Conservation (phyloP, 2,888 invertebrate species). For the Antheraea assamensis region DNA sequence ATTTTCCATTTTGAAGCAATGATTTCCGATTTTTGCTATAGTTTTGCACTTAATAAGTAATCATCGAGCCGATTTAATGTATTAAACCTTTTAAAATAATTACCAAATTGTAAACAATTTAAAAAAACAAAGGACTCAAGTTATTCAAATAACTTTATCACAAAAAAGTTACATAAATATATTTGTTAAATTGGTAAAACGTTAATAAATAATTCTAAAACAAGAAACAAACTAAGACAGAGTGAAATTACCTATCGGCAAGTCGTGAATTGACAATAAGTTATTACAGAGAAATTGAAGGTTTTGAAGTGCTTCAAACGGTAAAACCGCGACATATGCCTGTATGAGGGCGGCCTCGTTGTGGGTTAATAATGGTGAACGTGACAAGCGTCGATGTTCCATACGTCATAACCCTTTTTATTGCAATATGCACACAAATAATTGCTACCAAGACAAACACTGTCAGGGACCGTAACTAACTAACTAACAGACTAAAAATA, state of each 20-base stretch:
- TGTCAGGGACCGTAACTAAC: not conserved
- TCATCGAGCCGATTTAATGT: not conserved
- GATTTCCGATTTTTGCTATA: too few relatives aligned
- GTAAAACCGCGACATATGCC: conserved; percentile 44
- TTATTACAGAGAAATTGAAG: conserved; percentile 17
- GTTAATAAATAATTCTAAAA: conserved; percentile 5
- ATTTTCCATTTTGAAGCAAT: too few relatives aligned
- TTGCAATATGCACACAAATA: conserved; percentile 44
- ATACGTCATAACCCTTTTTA: conserved; percentile 24
- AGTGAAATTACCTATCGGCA: not conserved
- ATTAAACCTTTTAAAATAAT: conserved; percentile 10
- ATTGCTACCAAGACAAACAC: conserved; percentile 3
- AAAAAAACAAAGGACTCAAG: not conserved
- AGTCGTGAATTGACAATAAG: conserved; percentile 7
- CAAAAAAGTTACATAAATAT: not conserved
- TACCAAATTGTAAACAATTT: not conserved
- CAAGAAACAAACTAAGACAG: not conserved
- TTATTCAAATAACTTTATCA: not conserved
- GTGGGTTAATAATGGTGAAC: conserved; percentile 33
- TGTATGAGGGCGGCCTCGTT: conserved; percentile 39
- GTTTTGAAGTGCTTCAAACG: conserved; percentile 38
- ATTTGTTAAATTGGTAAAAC: not conserved
- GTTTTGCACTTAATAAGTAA: too few relatives aligned
- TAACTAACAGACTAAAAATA: too few relatives aligned
- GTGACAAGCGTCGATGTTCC: conserved; percentile 33